Conservation (phyloP, 2,888 invertebrate species). For the Scaptomyza tumidula region DNA sequence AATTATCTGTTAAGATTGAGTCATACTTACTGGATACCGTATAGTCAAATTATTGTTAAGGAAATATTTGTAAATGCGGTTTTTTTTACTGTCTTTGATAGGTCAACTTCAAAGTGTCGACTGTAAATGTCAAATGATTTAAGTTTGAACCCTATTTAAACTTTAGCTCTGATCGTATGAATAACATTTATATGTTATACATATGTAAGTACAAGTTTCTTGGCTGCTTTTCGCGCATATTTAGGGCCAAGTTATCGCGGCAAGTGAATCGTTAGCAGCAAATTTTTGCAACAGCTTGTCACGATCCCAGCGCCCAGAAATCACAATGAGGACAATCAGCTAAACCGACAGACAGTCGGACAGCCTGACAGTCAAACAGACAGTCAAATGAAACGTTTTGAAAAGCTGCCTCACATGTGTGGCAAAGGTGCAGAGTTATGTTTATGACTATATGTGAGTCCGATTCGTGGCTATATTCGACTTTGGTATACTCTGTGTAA, state of each 20-base stretch:
- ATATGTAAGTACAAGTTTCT: slow-evolving; percentile 26
- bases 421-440: slow-evolving; percentile 72
- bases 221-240: slow-evolving; percentile 31
- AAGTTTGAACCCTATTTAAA: slow-evolving; percentile 29
- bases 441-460: slow-evolving; percentile 50
- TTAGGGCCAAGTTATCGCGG: slow-evolving; percentile 63
- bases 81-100: slow-evolving; percentile 17
- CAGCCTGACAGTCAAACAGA: slow-evolving; percentile 29
- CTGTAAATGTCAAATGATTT: slow-evolving; percentile 47
- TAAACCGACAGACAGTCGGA: slow-evolving; percentile 8
- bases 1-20: too few relatives aligned
- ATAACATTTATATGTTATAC: slow-evolving; percentile 18
- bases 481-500: not conserved
- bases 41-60: not conserved
- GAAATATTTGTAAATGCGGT: not conserved
- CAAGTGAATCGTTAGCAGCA: slow-evolving; percentile 60
- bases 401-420: slow-evolving; percentile 63
- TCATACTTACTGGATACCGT: too few relatives aligned
- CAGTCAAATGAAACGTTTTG: slow-evolving; percentile 50
- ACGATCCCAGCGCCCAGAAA: slow-evolving; percentile 77
- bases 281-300: slow-evolving; percentile 79
- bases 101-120: slow-evolving; percentile 40
- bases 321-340: slow-evolving; percentile 40
- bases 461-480: not conserved
- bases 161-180: slow-evolving; percentile 36